Base-by-base conservation (phyloP, 2,888 invertebrate species). In the Tribolium freemani region DNA sequence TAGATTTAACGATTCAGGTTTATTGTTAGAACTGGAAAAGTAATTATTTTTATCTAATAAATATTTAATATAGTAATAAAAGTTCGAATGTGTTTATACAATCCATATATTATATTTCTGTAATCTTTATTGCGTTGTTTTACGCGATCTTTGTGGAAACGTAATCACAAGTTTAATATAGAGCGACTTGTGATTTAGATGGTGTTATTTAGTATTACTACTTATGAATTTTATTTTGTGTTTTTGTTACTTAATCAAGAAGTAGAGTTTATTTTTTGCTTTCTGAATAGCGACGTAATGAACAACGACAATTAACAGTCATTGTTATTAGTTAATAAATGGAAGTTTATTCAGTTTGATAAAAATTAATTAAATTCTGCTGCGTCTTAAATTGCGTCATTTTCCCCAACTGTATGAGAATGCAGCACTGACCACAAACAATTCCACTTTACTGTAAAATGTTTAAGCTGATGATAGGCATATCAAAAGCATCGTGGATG, bases 11-110 rank as follows among this genome's bases (percentile, higher is more conserved):
- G 48, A 26, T 46, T 60, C 10, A n/a, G 20, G 16, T 61, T 61
- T 46, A 21, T 10, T 38, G 58, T 58, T 20, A 6, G 45, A 58
- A 10, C 20, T 31, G 16, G 31, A 53, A 51, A 64, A 64, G 53
- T 66, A 66, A 66, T 66, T 66, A 46, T 45, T 66, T 26, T 54
- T 66, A 13, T 53, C 16, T 38, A 9, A 38, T 64, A 44, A 58
- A 56, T 56, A 30, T 26, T 56, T 26, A 56, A 8, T 30, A 56
- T 30, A 30, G 54, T 26, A 21, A 13, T 56, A 56, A 30, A 30
- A 26, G 30, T 30, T 56, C 6, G 20, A 5, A 30, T 30, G 5
- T 13, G 13, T 56, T 30, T 56, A 20, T 53, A 26, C 26, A 21
- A 38, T 38, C n/a, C 38, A 38, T n/a, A 38, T 38, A 38, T 38